Evolutionary conservation across 2,888 invertebrate genomes (phyloP).

Genomic region (Mimachlamys varia): DNA sequence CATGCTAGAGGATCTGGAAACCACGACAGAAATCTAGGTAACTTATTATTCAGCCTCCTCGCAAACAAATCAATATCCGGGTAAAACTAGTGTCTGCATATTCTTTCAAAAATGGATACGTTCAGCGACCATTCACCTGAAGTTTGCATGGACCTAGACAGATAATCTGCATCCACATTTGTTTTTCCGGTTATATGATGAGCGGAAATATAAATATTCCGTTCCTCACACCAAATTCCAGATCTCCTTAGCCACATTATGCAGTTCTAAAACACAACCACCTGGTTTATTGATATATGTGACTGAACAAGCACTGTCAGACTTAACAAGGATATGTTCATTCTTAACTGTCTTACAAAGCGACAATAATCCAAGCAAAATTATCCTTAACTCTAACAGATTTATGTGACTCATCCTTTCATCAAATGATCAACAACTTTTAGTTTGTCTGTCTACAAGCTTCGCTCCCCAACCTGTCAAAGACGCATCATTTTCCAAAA

Average conservation of each 20-base stretch:
- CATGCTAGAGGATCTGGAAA: slow-evolving; percentile 41
- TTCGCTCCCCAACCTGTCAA: slow-evolving; percentile 36
- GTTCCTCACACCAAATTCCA: slow-evolving; percentile 42
- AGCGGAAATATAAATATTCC: slow-evolving; percentile 36
- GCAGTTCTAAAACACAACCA: background rate
- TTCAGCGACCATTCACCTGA: slow-evolving; percentile 36
- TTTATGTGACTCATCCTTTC: background rate
- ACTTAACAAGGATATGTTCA: background rate
- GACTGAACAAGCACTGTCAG: background rate
- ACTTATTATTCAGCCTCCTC: slow-evolving; percentile 44
- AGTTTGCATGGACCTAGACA: background rate
- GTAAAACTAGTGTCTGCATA: background rate
- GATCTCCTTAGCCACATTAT: slow-evolving; percentile 36
- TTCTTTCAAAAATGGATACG: background rate
- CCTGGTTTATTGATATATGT: background rate
- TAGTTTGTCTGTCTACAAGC: background rate
- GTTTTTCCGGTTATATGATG: background rate
- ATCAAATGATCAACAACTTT: slow-evolving; percentile 2
- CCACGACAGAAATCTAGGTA: slow-evolving; percentile 47
- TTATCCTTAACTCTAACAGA: background rate
- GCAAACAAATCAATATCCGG: slow-evolving; percentile 49
- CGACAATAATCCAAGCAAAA: background rate
- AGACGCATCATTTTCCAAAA: slow-evolving; percentile 23
- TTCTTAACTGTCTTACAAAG: background rate
- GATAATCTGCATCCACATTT: slow-evolving; percentile 16